A percentile compares a stretch with the other conserved stretches of the same genome.
These are phyloP conservation scores for Tragelaphus buxtoni DNA, from an alignment of 2,113 vertebrate species.

Conservation along the genomic window DNA sequence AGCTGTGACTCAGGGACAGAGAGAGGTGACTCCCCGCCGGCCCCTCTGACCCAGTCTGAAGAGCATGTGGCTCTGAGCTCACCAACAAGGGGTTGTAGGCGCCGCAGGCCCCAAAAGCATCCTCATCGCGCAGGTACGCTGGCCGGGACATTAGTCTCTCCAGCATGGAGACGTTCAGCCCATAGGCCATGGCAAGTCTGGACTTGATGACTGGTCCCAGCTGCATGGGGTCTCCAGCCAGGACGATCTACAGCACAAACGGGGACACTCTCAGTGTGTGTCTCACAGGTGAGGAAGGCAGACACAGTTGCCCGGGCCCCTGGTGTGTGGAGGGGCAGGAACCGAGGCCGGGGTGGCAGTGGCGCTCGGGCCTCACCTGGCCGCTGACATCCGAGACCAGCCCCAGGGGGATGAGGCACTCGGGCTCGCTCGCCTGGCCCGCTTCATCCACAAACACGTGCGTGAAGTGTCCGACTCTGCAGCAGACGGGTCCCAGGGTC, in stretches of 20 bases:
- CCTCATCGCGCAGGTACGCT: conserved; percentile 84
- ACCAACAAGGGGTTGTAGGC: conserved; percentile 94
- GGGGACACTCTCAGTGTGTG: fast-evolving
- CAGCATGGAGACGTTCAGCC: conserved; percentile 89
- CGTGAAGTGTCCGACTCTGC: conserved; percentile 93
- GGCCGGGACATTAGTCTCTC: conserved; percentile 90
- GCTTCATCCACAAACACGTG: conserved; percentile 96
- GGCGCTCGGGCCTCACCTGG: conserved; percentile 81
- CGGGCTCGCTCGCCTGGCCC: conserved; percentile 95
- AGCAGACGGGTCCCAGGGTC: background rate
- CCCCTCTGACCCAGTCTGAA: no score
- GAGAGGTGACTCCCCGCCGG: fast-evolving
- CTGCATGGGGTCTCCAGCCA: conserved; percentile 95
- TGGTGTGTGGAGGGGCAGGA: no score
- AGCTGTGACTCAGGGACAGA: no score
- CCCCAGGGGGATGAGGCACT: conserved; percentile 91
- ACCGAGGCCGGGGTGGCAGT: background rate
- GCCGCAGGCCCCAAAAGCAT: conserved; percentile 78
- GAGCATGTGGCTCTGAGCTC: conserved; percentile 41
- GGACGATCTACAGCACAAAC: conserved; percentile 83
- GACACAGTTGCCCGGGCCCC: background rate
- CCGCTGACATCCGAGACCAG: conserved; percentile 88
- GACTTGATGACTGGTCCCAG: conserved; percentile 94
- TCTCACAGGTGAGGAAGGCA: background rate
- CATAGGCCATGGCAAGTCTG: conserved; percentile 85